Base-by-base conservation (phyloP, 1,140 invertebrate species). In the Tribolium castaneum region DNA sequence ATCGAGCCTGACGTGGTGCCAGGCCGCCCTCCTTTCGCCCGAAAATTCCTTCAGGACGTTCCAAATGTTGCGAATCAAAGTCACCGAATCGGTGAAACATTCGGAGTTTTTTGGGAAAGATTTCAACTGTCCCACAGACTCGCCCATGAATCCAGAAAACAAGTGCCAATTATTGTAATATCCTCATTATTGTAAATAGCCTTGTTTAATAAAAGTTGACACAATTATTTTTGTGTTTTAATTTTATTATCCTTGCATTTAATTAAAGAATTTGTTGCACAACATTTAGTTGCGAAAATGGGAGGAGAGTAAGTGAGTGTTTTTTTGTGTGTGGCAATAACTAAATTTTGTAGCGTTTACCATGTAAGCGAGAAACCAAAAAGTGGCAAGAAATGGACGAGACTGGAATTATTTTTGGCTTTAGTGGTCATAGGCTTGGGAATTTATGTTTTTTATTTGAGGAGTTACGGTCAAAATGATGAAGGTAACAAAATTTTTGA, bases 21-120 rank as follows among this genome's bases (percentile, higher is more conserved):
- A 73, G 2, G 9, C 51, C 12, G 59, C 59, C 3, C 7, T 66
- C 6, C 25, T 30, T 6, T 12, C 7, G 1, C n/a, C 10, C 6
- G 30, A 66, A 35, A 66, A n/a, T 59, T 12, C 14, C n/a, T 35
- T 30, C 12, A 22, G 13, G 6, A 45, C 6, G 16, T 19, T 49
- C 19, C 12, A 51, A 13, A 34, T 73, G 10, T 14, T 35, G 19
- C 4, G 14, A 14, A 6, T 49, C 10, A 25, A 22, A 6, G 13
- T 93, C 0, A 89, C 91, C 62, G 92, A 92, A n/a, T 90, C 92
- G 1, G 85, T 94, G 6, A 90, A 91, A 7, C 94, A 94, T 83
- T 88, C 88, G 34, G 83, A 87, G 16, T 91, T 92, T 13, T 94
- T 94, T 83, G 87, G 91, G 0, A 83, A 87, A 70, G 90, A 90